A percentile compares a stretch with the other conserved stretches of the same genome.
These are phyloP conservation scores for Catajapyx aquilonaris DNA, from an alignment of 1,140 invertebrate genomes.

Conservation along the genomic window DNA sequence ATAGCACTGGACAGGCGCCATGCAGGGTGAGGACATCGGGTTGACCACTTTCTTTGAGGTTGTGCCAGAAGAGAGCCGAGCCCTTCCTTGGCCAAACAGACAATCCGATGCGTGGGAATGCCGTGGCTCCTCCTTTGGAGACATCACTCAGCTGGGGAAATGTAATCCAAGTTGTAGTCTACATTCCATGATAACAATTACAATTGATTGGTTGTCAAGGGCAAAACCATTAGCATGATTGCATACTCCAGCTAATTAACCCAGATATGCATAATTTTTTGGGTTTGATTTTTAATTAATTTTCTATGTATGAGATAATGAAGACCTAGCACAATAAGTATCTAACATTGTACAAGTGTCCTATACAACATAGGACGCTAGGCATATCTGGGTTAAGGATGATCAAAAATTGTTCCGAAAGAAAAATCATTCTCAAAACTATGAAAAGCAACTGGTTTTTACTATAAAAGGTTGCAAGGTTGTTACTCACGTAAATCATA, in stretches of 20 bases:
- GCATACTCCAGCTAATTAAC: not conserved
- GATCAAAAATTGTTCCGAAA: not conserved
- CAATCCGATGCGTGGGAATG: slow-evolving; percentile 12
- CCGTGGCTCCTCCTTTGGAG: slow-evolving; percentile 9
- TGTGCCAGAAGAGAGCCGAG: slow-evolving; percentile 16
- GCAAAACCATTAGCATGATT: not conserved
- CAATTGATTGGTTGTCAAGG: not conserved
- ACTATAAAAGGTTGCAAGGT: not conserved
- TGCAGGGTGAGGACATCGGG: slow-evolving; percentile 12
- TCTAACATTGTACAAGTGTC: not conserved
- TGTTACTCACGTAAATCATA: slow-evolving; percentile 2
- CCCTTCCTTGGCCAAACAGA: slow-evolving; percentile 12
- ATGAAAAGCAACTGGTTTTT: not conserved
- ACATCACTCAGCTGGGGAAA: slow-evolving; percentile 6
- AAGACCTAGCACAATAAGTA: not conserved
- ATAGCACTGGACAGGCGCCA: slow-evolving; percentile 16
- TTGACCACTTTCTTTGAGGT: slow-evolving; percentile 13
- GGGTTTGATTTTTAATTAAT: not conserved
- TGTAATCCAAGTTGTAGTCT: slow-evolving; percentile 1
- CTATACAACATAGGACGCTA: too few species aligned
- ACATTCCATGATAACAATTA: not conserved
- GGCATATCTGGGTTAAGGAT: not conserved
- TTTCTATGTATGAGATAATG: not conserved
- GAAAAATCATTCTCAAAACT: not conserved
- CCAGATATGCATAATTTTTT: not conserved